phyloP scores from a whole-genome alignment of 2,797 vertebrate species.

The Philypnodon macrostomus region DNA sequence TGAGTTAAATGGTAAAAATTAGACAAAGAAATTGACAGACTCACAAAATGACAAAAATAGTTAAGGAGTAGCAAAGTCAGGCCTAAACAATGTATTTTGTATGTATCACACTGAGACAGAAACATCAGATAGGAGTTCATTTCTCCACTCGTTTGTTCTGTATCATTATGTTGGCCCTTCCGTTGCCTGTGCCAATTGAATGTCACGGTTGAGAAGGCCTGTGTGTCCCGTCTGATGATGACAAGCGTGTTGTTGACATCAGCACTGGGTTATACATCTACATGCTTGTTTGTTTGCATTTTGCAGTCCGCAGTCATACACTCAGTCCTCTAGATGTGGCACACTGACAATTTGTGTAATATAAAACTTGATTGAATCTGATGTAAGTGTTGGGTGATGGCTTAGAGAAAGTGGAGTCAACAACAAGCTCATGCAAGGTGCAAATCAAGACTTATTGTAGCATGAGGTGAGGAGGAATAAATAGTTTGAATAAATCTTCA shows the following conservation, averaged over 20 bases:
- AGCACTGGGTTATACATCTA: conserved; percentile 42
- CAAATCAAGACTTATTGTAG: conserved; percentile 20
- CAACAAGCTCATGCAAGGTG: conserved; percentile 24
- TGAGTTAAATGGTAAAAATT: too few species aligned
- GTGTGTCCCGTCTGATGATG: conserved; percentile 31
- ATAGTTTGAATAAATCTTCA: conserved; percentile 35
- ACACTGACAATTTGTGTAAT: conserved; percentile 30
- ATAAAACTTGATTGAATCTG: conserved; percentile 38
- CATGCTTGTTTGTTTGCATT: conserved; percentile 53
- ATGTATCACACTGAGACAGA: conserved; percentile 1
- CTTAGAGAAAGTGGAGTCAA: conserved; percentile 25
- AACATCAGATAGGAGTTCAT: conserved; percentile 31
- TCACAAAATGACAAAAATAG: too few species aligned
- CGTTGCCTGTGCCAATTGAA: conserved; percentile 27
- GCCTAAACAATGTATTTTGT: conserved; percentile 17
- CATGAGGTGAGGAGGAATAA: too few species aligned
- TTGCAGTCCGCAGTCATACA: conserved; percentile 26
- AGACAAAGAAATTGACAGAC: too few species aligned
- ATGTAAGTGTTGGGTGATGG: conserved; percentile 18
- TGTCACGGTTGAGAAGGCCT: conserved; percentile 40
- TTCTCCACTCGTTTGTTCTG: conserved; percentile 43
- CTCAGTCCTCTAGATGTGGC: conserved; percentile 27
- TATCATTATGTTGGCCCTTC: conserved; percentile 41
- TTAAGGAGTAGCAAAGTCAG: conserved; percentile 10
- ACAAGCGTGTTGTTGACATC: conserved; percentile 46